Percentiles rank a stretch among this genome's conserved stretches.
Conservation (phyloP, 2,797 vertebrate species). For the Etheostoma perlongum region DNA sequence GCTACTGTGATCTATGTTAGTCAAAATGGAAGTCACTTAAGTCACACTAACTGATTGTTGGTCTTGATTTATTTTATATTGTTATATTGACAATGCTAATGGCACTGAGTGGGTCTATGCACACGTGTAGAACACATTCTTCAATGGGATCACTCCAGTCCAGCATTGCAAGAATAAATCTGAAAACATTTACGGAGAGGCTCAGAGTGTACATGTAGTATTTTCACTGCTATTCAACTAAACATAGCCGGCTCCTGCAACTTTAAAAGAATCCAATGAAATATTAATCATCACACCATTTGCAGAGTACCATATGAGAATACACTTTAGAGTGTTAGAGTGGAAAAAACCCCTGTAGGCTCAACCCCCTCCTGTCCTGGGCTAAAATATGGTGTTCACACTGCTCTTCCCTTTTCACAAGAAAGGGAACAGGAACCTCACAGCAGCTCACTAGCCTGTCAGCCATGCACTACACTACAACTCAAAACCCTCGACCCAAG, state of each 20-base stretch:
- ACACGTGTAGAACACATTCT: neutral
- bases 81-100: neutral
- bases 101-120: neutral
- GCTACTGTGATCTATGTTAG: neutral
- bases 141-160: neutral
- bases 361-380: constrained; percentile 61
- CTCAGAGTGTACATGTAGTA: constrained; percentile 15
- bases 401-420: constrained; percentile 45
- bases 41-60: neutral
- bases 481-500: constrained; percentile 13
- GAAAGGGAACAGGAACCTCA: constrained; percentile 48
- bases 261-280: constrained; percentile 77
- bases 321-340: constrained; percentile 74
- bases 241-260: constrained; percentile 66
- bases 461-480: neutral
- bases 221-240: constrained; percentile 54
- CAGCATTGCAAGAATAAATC: constrained; percentile 24
- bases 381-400: constrained; percentile 59
- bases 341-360: constrained; percentile 69
- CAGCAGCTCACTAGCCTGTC: constrained; percentile 14
- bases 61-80: constrained; percentile 15
- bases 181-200: constrained; percentile 20
- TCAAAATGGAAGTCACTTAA: neutral
- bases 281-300: constrained; percentile 83
- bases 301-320: constrained; percentile 75